phyloP scores from a whole-genome alignment of 2,797 vertebrate species.

The Pantherophis vulpinus region DNA sequence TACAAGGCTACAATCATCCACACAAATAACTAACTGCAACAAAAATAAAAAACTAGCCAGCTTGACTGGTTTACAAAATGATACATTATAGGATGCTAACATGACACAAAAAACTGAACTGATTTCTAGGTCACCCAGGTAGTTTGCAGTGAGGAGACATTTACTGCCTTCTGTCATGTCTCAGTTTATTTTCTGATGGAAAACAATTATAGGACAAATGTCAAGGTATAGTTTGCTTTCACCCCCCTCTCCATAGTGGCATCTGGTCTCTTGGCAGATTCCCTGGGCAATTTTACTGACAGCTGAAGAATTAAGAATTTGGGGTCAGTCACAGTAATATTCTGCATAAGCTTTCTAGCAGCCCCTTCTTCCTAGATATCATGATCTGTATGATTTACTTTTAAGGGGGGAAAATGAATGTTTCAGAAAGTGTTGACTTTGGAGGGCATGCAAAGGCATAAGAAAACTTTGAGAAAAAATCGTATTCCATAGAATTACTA shows the following conservation, averaged over 20 bases:
- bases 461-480: constrained; percentile 8
- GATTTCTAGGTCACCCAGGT: constrained; percentile 43
- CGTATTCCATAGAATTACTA: constrained; percentile 9
- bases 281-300: constrained; percentile 67
- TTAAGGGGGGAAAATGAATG: constrained; percentile 54
- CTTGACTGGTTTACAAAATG: background rate
- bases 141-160: constrained; percentile 43
- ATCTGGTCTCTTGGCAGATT: constrained; percentile 62
- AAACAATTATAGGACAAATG: constrained; percentile 73
- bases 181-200: constrained; percentile 69
- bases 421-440: constrained; percentile 51
- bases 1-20: background rate
- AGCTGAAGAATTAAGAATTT: constrained; percentile 59
- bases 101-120: background rate
- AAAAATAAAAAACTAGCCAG: background rate
- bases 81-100: background rate
- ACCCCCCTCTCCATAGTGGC: background rate
- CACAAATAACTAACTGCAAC: background rate
- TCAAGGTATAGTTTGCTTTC: constrained; percentile 65
- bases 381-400: constrained; percentile 54
- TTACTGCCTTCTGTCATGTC: constrained; percentile 55
- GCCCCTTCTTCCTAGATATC: constrained; percentile 50
- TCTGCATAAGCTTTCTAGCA: constrained; percentile 52
- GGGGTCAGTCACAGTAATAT: constrained; percentile 66
- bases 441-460: constrained; percentile 15